phyloP scores from a whole-genome alignment of 2,888 invertebrate species.

The Timema cristinae region DNA sequence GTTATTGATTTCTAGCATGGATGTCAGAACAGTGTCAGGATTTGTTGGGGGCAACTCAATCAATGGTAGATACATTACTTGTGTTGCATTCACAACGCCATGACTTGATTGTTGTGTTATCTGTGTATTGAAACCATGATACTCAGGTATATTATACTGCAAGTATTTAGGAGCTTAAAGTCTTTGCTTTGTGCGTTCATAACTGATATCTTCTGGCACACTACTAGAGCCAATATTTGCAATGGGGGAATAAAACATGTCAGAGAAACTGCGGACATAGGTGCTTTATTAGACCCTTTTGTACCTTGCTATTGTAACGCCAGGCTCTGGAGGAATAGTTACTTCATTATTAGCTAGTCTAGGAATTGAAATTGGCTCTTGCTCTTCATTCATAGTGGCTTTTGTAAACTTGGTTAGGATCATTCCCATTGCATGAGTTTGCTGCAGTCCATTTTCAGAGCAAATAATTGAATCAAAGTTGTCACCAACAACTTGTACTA shows the following conservation, averaged over 20 bases:
- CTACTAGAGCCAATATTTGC: neutral
- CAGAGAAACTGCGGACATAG: neutral
- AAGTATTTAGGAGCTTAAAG: neutral
- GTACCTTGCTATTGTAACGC: neutral
- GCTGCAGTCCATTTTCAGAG: constrained; percentile 2
- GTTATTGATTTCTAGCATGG: neutral
- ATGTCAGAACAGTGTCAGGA: neutral
- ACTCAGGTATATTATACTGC: neutral
- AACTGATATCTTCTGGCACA: neutral
- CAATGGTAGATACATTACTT: constrained; percentile 2
- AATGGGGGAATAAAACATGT: neutral
- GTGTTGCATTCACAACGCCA: neutral
- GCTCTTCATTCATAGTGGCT: neutral
- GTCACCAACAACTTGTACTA: neutral
- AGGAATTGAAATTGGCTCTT: neutral
- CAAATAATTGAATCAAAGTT: neutral
- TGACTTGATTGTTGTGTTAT: neutral
- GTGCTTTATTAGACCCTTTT: neutral
- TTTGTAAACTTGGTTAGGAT: neutral
- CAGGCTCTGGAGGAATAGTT: constrained; percentile 5
- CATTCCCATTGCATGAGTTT: constrained; percentile 1
- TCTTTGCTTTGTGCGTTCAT: neutral
- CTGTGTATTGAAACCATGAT: neutral
- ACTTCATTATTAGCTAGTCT: neutral
- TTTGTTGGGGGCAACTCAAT: constrained; percentile 3